Conservation (phyloP, 2,888 invertebrate species). For the Microplitis deprimator region DNA sequence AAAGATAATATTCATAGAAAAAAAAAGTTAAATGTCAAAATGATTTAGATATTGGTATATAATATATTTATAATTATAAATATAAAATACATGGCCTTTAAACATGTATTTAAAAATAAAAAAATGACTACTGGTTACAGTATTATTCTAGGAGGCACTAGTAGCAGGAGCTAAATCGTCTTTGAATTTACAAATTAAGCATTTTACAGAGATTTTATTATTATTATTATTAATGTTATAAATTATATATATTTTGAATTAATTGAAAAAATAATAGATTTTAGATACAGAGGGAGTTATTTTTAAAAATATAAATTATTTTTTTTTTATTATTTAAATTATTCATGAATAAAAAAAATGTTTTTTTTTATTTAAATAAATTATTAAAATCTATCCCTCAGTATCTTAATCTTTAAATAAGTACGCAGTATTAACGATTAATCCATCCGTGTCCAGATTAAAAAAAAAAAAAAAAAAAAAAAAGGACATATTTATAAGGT, state of each 20-base stretch:
- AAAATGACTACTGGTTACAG: slow-evolving; percentile 25
- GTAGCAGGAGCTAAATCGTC: slow-evolving; percentile 35
- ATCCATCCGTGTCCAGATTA: slow-evolving; percentile 39
- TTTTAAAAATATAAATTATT: neutral
- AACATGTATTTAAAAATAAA: slow-evolving; percentile 26
- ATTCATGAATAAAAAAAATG: neutral
- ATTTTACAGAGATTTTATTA: slow-evolving; percentile 38
- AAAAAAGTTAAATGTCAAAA: neutral
- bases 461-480: slow-evolving; percentile 15
- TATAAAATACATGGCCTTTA: slow-evolving; percentile 13
- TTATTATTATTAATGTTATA: slow-evolving; percentile 34
- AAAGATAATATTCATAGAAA: slow-evolving; percentile 18
- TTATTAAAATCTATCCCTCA: slow-evolving; percentile 30
- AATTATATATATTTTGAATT: slow-evolving; percentile 44
- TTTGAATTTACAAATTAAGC: slow-evolving; percentile 36
- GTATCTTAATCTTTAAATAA: slow-evolving; percentile 42
- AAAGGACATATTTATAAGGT: slow-evolving; percentile 23
- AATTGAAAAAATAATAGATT: slow-evolving; percentile 12
- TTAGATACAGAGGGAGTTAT: slow-evolving; percentile 25
- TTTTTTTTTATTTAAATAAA: neutral
- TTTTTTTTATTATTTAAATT: neutral
- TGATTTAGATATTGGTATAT: slow-evolving; percentile 12
- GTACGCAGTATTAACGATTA: slow-evolving; percentile 16
- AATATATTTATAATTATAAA: slow-evolving; percentile 8
- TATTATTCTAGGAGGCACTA: slow-evolving; percentile 34